Evolutionary conservation across 2,888 invertebrate genomes (phyloP).

Genomic region (Alitta virens): DNA sequence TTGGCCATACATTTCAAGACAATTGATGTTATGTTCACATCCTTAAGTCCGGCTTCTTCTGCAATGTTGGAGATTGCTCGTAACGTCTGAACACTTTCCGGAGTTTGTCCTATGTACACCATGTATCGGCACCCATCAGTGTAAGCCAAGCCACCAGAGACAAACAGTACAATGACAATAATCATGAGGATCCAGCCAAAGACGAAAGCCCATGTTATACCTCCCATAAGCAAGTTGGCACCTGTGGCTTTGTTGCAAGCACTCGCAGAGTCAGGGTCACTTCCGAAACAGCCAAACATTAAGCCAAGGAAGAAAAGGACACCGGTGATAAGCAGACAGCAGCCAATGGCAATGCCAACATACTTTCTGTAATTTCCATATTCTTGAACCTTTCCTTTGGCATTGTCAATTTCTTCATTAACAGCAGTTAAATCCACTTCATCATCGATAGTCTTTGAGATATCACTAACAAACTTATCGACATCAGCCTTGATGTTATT

Average conservation of each 20-base stretch:
- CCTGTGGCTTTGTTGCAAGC: slow-evolving; percentile 79
- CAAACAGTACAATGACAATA: slow-evolving; percentile 39
- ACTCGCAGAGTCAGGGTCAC: slow-evolving; percentile 76
- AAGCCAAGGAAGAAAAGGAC: slow-evolving; percentile 74
- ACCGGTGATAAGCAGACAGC: slow-evolving; percentile 70
- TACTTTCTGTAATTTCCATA: slow-evolving; percentile 64
- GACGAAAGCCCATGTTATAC: slow-evolving; percentile 50
- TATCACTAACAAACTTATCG: no score
- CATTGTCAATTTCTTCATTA: no score
- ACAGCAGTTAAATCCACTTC: no score
- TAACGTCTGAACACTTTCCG: no score
- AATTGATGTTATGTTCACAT: no score
- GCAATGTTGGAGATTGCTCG: no score
- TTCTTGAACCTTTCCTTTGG: no score
- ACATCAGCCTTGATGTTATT: no score
- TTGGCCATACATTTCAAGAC: no score
- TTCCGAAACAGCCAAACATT: slow-evolving; percentile 86
- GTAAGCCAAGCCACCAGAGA: slow-evolving; percentile 41
- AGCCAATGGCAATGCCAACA: slow-evolving; percentile 69
- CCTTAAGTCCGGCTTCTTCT: no score
- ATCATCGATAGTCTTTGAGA: no score
- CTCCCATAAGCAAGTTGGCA: slow-evolving; percentile 74
- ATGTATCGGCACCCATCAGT: slow-evolving; percentile 37
- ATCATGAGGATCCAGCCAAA: slow-evolving; percentile 50
- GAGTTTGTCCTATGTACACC: no score